These are phyloP conservation scores for Xyrichtys novacula DNA, from an alignment of 2,797 vertebrate species.

Conservation along the genomic window DNA sequence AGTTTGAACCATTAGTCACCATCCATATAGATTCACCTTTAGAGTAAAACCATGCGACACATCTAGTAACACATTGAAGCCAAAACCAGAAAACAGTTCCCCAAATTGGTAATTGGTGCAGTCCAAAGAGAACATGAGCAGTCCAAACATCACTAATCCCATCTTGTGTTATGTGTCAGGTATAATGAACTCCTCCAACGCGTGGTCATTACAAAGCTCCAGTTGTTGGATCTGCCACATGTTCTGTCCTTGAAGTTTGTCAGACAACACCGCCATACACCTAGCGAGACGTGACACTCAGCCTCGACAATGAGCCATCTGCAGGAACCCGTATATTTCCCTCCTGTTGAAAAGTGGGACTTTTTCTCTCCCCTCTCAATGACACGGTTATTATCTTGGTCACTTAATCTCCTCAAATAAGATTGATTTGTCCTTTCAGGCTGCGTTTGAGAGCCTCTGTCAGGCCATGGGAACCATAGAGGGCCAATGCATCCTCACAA, in stretches of 20 bases:
- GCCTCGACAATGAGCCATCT: constrained; percentile 72
- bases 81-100: neutral
- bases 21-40: neutral
- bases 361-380: constrained; percentile 71
- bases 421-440: constrained; percentile 84
- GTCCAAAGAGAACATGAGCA: neutral
- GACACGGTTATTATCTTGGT: constrained; percentile 83
- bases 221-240: constrained; percentile 36
- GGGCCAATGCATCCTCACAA: constrained; percentile 71
- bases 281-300: constrained; percentile 71
- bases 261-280: constrained; percentile 63
- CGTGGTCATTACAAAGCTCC: neutral
- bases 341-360: constrained; percentile 68
- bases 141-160: constrained; percentile 15
- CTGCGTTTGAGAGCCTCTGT: constrained; percentile 73
- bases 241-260: constrained; percentile 64
- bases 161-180: neutral
- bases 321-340: constrained; percentile 71
- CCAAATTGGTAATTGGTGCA: neutral
- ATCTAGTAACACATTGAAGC: neutral
- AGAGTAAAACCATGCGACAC: neutral
- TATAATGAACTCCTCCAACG: constrained; percentile 28
- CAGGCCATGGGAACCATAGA: constrained; percentile 79
- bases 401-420: constrained; percentile 85
- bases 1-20: neutral